Evolutionary conservation across 2,888 invertebrate genomes (phyloP).

Genomic region (Augiades crinisus): DNA sequence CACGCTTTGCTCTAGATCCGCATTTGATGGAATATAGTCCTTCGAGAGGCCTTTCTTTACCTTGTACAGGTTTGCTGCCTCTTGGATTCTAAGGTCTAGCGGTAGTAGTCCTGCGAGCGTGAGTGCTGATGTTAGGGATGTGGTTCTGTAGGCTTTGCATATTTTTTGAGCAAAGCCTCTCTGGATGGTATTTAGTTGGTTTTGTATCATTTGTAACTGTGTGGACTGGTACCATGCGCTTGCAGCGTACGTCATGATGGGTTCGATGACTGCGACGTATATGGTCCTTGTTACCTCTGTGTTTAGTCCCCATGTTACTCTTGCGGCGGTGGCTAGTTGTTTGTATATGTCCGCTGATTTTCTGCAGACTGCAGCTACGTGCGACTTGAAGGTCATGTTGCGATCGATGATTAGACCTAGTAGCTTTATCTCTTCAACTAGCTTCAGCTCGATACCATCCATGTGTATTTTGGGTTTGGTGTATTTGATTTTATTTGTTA

Average conservation of each 20-base stretch:
- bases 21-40: not conserved
- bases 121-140: not conserved
- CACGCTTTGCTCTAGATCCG: not conserved
- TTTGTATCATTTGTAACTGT: not conserved
- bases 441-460: not conserved
- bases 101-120: not conserved
- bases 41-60: too few species aligned
- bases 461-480: not conserved
- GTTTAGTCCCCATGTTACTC: not conserved
- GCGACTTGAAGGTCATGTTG: constrained; percentile 8
- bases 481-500: not conserved
- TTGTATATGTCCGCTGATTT: constrained; percentile 7
- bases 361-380: constrained; percentile 9
- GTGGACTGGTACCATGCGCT: not conserved
- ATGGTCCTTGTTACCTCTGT: constrained; percentile 5
- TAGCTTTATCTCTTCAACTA: not conserved
- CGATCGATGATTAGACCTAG: not conserved
- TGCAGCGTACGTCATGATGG: not conserved
- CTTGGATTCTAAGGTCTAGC: not conserved
- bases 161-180: not conserved
- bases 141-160: not conserved
- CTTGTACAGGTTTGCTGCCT: not conserved
- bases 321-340: constrained; percentile 13
- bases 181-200: not conserved
- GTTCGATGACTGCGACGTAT: not conserved